Conservation (phyloP, 1,140 invertebrate species). For the Drosophila orosa region DNA sequence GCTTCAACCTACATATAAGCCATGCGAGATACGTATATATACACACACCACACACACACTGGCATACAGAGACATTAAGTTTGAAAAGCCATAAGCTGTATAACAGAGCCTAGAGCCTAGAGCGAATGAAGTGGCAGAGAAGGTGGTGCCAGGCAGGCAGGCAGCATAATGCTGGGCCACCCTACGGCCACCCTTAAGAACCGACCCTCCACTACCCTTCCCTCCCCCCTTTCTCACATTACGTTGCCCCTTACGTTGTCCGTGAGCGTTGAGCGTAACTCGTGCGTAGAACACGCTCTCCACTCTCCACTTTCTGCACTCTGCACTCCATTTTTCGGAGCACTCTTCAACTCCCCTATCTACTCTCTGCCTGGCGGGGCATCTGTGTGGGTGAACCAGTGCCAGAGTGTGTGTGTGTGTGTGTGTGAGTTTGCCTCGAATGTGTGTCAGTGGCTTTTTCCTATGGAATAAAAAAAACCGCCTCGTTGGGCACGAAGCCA, state of each 20-base stretch:
- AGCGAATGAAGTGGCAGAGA: constrained; percentile 46
- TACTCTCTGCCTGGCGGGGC: constrained; percentile 21
- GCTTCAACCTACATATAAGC: constrained; percentile 83
- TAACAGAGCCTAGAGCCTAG: constrained; percentile 59
- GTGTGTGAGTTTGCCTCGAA: constrained; percentile 54
- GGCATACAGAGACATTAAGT: constrained; percentile 61
- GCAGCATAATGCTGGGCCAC: constrained; percentile 52
- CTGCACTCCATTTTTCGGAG: constrained; percentile 44
- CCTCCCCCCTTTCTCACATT: constrained; percentile 41
- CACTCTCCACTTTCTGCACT: constrained; percentile 19
- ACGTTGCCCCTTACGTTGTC: constrained; percentile 47
- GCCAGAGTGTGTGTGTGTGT: not conserved
- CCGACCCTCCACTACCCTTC: too few species aligned
- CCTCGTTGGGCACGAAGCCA: constrained; percentile 73
- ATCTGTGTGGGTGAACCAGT: constrained; percentile 17
- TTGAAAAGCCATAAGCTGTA: constrained; percentile 76
- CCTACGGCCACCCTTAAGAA: constrained; percentile 25
- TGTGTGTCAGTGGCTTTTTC: constrained; percentile 75
- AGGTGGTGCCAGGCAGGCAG: constrained; percentile 10
- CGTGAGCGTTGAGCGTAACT: constrained; percentile 53
- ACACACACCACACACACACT: constrained; percentile 35
- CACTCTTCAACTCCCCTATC: constrained; percentile 51
- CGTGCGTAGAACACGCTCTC: constrained; percentile 50
- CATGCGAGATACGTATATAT: constrained; percentile 58
- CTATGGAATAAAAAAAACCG: constrained; percentile 53